These are phyloP conservation scores for Triplophysa yarkandensis DNA, from an alignment of 2,797 vertebrate species.

Conservation along the genomic window DNA sequence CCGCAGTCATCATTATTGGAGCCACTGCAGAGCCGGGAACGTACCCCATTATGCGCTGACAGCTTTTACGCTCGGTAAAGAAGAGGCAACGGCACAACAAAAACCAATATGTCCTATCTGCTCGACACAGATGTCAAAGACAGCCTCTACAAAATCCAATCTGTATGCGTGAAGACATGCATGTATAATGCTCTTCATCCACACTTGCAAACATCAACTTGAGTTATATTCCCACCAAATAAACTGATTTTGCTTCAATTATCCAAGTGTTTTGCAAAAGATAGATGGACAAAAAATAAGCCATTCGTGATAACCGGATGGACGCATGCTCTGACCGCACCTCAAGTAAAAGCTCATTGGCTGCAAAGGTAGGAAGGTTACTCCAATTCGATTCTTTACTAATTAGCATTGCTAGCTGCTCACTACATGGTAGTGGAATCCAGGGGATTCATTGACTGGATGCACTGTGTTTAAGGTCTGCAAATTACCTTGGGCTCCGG, in stretches of 20 bases:
- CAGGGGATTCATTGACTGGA: slow-evolving; percentile 62
- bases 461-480: slow-evolving; percentile 64
- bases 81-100: slow-evolving; percentile 51
- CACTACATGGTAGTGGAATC: slow-evolving; percentile 62
- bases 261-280: background rate
- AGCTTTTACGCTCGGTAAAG: slow-evolving; percentile 49
- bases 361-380: slow-evolving; percentile 48
- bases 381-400: slow-evolving; percentile 59
- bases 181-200: slow-evolving; percentile 7
- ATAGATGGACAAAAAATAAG: background rate
- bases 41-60: slow-evolving; percentile 61
- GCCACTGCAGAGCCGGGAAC: slow-evolving; percentile 57
- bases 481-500: slow-evolving; percentile 59
- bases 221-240: background rate
- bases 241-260: background rate
- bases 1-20: slow-evolving; percentile 63
- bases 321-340: background rate
- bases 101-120: slow-evolving; percentile 56
- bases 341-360: slow-evolving; percentile 19
- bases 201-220: background rate
- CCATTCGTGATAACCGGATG: background rate
- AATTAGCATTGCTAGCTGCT: slow-evolving; percentile 62
- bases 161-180: slow-evolving; percentile 13
- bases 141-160: slow-evolving; percentile 10
- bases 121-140: slow-evolving; percentile 50